Conservation (phyloP, 2,797 vertebrate genomes). For the Limosa lapponica region DNA sequence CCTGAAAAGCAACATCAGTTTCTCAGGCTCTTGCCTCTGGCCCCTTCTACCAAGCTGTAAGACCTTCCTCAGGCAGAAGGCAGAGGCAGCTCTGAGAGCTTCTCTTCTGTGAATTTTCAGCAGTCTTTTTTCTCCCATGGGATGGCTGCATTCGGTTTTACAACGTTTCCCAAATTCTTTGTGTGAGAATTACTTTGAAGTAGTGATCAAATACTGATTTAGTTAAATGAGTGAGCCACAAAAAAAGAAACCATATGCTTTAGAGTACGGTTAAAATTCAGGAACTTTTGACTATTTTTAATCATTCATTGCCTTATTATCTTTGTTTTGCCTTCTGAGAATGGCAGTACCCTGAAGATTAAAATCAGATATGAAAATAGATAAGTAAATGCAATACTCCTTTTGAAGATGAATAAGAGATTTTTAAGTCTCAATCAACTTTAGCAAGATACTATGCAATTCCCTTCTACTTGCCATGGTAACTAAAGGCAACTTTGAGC, state of each 20-base stretch:
- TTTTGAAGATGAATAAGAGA: constrained; percentile 6
- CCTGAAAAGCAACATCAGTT: neutral
- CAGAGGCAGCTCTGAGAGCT: constrained; percentile 17
- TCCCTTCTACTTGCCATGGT: neutral
- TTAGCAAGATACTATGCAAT: neutral
- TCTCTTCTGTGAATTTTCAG: constrained; percentile 27
- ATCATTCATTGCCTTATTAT: constrained; percentile 47
- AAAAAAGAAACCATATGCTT: constrained; percentile 41
- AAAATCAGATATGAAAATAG: constrained; percentile 45
- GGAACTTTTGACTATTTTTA: constrained; percentile 43
- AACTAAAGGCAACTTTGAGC: neutral
- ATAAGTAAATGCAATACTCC: neutral
- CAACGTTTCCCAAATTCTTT: constrained; percentile 56
- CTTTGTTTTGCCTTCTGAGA: constrained; percentile 36
- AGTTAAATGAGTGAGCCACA: constrained; percentile 62
- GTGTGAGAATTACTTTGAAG: constrained; percentile 63
- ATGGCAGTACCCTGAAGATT: constrained; percentile 5
- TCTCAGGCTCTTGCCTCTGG: constrained; percentile 8
- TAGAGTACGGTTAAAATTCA: constrained; percentile 40
- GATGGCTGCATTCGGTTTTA: constrained; percentile 17
- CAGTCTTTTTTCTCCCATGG: constrained; percentile 37
- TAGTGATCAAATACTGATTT: constrained; percentile 54
- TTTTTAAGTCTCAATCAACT: neutral
- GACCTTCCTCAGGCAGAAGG: constrained; percentile 18
- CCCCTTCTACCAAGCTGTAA: neutral